phyloP scores from a whole-genome alignment of 2,888 invertebrate species.

The Eupithecia dodoneata region DNA sequence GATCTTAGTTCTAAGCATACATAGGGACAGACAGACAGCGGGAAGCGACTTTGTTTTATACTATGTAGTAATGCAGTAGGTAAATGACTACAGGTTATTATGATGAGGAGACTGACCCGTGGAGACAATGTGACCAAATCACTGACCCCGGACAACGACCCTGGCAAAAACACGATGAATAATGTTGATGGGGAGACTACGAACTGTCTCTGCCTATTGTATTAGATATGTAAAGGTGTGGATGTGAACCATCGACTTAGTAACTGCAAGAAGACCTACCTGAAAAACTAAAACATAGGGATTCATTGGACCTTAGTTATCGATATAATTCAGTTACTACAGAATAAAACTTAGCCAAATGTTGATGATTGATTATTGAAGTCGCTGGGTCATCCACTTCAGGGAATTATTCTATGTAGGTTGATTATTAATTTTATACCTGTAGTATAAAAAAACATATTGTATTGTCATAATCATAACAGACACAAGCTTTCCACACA shows the following conservation, averaged over 20 bases:
- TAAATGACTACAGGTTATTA: not conserved
- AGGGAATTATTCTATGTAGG: no score
- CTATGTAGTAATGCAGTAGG: not conserved
- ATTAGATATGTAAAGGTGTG: not conserved
- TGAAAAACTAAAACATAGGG: not conserved
- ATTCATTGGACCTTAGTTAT: not conserved
- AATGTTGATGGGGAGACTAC: slow-evolving; percentile 46
- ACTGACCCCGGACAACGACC: slow-evolving; percentile 50
- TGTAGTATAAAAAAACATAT: no score
- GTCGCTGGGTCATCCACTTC: not conserved
- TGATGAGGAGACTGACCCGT: slow-evolving; percentile 25
- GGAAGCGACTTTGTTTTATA: no score
- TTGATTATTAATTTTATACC: no score
- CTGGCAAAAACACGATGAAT: slow-evolving; percentile 48
- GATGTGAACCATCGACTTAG: not conserved
- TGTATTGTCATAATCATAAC: no score
- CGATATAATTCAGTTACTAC: no score
- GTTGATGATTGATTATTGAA: not conserved
- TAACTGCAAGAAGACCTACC: not conserved
- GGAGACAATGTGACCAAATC: slow-evolving; percentile 44
- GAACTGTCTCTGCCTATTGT: slow-evolving; percentile 31
- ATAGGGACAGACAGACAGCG: no score
- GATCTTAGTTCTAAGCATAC: no score
- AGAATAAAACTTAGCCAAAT: not conserved
- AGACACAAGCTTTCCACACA: no score